Base-by-base conservation (phyloP, 2,888 invertebrate genomes). In the Tupiocoris notatus region DNA sequence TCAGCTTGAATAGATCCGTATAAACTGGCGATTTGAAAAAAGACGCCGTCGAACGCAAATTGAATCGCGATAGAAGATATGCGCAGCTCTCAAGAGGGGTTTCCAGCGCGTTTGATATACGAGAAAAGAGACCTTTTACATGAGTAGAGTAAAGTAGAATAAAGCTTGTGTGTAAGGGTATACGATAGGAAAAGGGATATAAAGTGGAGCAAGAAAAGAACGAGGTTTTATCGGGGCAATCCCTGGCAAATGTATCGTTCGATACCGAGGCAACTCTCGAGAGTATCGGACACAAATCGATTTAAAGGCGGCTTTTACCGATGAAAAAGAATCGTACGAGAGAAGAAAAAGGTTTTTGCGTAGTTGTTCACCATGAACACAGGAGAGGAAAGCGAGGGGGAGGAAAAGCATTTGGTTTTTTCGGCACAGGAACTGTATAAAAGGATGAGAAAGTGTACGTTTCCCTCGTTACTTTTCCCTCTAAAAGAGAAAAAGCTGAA, bases 221-320 rank as follows among this genome's bases (percentile, higher is more conserved):
- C 22, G 22, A 12, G 23, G 57, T 39, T 23, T n/a, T 18, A 22
- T 20, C 59, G 25, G 21, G 64, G 39, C 61, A 63, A 63, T 62
- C 54, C 56, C 20, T 57, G 57, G 57, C 64, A 64, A 64, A 74
- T 74, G 74, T 65, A 74, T 74, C 74, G 74, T 74, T 74, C 64
- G 64, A 25, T 9, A 68, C 17, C 18, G n/a, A 17, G 18, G 2
- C 7, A 20, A 2, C 21, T 12, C 17, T 20, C 18, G 63, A 54
- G 74, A n/a, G 74, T 74, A 74, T 74, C 64, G 74, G 23, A 56
- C 74, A 64, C 74, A 74, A 74, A 74, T 74, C 74, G 74, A 74
- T 74, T 74, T 74, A 74, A 64, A 70, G 74, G 57, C 39, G 64
- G 74, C 74, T 74, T 64, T 74, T 74, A 74, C 64, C 63, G 74